phyloP scores from a whole-genome alignment of 2,888 invertebrate genomes.

The Eremobia ochroleuca region DNA sequence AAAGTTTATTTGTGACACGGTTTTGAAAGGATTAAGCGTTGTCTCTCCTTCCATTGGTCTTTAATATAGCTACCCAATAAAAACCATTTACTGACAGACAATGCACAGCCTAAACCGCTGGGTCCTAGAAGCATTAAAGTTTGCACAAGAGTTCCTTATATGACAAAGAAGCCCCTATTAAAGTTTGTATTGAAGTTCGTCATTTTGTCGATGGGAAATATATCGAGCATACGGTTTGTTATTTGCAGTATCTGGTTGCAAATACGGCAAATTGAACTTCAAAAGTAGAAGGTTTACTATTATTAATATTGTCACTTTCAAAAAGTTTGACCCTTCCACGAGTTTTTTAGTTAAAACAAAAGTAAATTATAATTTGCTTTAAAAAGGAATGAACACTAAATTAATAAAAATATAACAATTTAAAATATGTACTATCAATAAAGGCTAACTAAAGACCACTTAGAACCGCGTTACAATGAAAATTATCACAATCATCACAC shows the following conservation, averaged over 20 bases:
- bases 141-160: background rate
- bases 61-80: background rate
- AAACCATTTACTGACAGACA: background rate
- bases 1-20: conserved; percentile 55
- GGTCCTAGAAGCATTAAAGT: background rate
- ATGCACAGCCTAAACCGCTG: background rate
- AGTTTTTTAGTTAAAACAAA: background rate
- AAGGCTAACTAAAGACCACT: background rate
- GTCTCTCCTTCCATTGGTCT: background rate
- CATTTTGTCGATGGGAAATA: background rate
- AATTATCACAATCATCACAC: background rate
- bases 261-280: background rate
- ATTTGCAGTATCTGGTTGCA: background rate
- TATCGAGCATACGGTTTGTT: background rate
- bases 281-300: background rate
- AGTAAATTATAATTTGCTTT: background rate
- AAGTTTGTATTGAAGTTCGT: background rate
- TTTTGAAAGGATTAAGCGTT: background rate
- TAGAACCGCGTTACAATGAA: background rate
- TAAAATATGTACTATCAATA: background rate
- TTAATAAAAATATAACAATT: background rate
- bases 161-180: background rate
- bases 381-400: background rate
- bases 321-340: background rate
- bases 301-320: background rate